A percentile compares a stretch with the other conserved stretches of the same genome.
These are phyloP conservation scores for Cheilosia grossa DNA, from an alignment of 2,888 invertebrate genomes.

Conservation along the genomic window DNA sequence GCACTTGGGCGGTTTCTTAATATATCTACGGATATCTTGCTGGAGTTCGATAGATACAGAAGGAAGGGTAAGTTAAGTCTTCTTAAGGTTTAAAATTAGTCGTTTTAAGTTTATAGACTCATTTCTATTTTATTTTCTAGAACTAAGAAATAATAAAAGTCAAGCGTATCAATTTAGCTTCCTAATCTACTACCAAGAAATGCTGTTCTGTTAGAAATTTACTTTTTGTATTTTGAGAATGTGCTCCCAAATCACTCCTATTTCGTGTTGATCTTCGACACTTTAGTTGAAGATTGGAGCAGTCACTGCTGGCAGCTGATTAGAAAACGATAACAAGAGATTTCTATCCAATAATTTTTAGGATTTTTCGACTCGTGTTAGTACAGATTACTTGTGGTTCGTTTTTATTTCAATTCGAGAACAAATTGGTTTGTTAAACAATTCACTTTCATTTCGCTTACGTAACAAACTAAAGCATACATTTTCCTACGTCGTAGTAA, in stretches of 20 bases:
- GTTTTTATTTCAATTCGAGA: background rate
- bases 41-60: too few species aligned
- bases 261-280: background rate
- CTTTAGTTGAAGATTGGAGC: conserved; percentile 17
- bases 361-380: background rate
- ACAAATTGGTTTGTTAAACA: conserved; percentile 10
- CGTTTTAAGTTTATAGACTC: too few species aligned
- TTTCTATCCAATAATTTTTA: background rate
- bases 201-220: background rate
- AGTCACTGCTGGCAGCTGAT: conserved; percentile 8
- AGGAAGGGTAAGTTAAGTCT: too few species aligned
- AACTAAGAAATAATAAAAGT: too few species aligned
- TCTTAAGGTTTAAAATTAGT: too few species aligned
- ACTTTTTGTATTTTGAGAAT: conserved; percentile 1
- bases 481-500: background rate
- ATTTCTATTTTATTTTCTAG: too few species aligned
- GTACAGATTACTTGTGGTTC: conserved; percentile 7
- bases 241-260: conserved; percentile 38
- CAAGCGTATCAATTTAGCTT: too few species aligned
- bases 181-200: too few species aligned
- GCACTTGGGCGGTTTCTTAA: too few species aligned
- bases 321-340: conserved; percentile 24
- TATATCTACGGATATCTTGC: too few species aligned
- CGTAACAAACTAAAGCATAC: background rate
- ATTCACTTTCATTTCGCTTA: background rate